Conservation (phyloP, 2,888 invertebrate genomes). For the Oegoconia quadripuncta region DNA sequence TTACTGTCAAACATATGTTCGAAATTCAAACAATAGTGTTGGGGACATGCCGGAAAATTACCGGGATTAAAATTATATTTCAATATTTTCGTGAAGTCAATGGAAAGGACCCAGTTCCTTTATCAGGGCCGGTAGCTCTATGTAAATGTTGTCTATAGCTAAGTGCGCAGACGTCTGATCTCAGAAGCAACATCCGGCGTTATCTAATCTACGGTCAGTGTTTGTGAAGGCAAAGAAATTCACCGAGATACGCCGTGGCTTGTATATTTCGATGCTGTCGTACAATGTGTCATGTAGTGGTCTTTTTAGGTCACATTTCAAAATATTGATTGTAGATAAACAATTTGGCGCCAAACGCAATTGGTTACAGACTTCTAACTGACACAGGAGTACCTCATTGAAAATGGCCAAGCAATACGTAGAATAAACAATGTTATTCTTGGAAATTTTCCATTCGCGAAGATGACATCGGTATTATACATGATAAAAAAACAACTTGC, state of each 20-base stretch:
- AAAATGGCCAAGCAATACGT: no score
- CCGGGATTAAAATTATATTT: slow-evolving; percentile 5
- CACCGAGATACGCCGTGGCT: slow-evolving; percentile 51
- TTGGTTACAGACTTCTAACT: no score
- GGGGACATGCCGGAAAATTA: slow-evolving; percentile 18
- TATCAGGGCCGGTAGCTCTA: slow-evolving; percentile 34
- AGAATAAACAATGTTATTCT: no score
- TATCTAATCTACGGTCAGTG: slow-evolving; percentile 77
- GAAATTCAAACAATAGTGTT: slow-evolving; percentile 22
- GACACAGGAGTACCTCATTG: no score
- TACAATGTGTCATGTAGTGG: slow-evolving; percentile 20
- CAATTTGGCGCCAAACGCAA: slow-evolving; percentile 24
- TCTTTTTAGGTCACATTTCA: slow-evolving; percentile 29
- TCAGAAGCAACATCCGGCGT: slow-evolving; percentile 64
- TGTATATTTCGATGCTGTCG: slow-evolving; percentile 24
- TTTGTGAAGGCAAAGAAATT: slow-evolving; percentile 57
- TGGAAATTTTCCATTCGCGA: no score
- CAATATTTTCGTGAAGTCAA: slow-evolving; percentile 11
- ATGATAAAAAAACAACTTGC: no score
- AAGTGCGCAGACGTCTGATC: slow-evolving; percentile 33
- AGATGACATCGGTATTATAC: no score
- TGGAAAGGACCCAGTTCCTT: slow-evolving; percentile 40
- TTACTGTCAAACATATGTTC: slow-evolving; percentile 43
- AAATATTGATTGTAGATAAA: no score
- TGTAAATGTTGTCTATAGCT: slow-evolving; percentile 36